A percentile compares a stretch with the other conserved stretches of the same genome.
Evolutionary conservation across 2,888 invertebrate species (phyloP).

Genomic region (Euplagia quadripunctaria): DNA sequence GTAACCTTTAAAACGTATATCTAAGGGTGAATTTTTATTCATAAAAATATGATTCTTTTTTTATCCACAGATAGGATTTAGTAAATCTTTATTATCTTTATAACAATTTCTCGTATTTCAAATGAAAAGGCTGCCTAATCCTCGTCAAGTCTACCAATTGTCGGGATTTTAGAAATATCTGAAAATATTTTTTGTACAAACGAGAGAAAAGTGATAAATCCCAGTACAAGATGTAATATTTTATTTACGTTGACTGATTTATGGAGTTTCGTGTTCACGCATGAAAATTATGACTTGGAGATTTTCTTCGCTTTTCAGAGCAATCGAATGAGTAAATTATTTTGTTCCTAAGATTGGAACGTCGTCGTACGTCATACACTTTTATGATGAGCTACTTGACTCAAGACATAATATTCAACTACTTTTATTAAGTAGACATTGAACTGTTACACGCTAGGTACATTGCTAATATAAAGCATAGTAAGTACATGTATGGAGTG

Average conservation of each 20-base stretch:
- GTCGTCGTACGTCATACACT: neutral
- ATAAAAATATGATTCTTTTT: neutral
- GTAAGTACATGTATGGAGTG: too few relatives aligned
- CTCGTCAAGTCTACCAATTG: neutral
- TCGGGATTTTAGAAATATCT: conserved; percentile 8
- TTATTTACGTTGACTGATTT: conserved; percentile 21
- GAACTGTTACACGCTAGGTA: too few relatives aligned
- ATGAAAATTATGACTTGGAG: conserved; percentile 26
- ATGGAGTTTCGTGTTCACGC: conserved; percentile 21
- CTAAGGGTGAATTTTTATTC: neutral
- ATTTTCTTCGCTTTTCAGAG: conserved; percentile 34
- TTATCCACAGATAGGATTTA: too few relatives aligned
- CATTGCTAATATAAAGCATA: too few relatives aligned
- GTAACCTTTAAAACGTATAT: neutral
- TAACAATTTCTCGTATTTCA: conserved; percentile 1
- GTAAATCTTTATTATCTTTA: conserved; percentile 4
- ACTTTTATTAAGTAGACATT: neutral
- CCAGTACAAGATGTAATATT: conserved; percentile 19
- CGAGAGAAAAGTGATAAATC: conserved; percentile 17
- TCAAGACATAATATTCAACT: neutral
- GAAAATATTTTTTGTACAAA: conserved; percentile 9
- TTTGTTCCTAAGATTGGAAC: neutral
- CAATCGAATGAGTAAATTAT: conserved; percentile 18
- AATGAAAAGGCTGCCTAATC: conserved; percentile 11
- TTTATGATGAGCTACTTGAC: neutral